phyloP scores from a whole-genome alignment of 2,113 vertebrate genomes.

The Aphelocoma coerulescens region DNA sequence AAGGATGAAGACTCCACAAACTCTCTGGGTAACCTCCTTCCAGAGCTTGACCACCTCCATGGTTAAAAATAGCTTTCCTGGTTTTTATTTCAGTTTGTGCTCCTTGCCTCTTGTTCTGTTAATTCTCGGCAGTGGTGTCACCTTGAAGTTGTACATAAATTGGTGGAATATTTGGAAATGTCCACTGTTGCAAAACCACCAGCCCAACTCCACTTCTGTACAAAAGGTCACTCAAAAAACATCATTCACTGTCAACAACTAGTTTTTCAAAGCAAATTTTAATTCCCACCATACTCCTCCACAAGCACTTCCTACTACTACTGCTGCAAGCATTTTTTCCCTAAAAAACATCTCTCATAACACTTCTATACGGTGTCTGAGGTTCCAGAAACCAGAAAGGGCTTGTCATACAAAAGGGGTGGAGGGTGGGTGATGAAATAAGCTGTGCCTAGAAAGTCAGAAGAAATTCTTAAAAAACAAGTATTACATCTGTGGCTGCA shows the following conservation, averaged over 20 bases:
- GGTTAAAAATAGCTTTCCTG: background rate
- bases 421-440: background rate
- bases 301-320: slow-evolving; percentile 22
- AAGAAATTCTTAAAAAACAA: background rate
- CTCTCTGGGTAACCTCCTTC: background rate
- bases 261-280: slow-evolving; percentile 6
- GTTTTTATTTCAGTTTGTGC: background rate
- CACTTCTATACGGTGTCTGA: background rate
- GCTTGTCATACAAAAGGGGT: background rate
- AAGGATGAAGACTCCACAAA: background rate
- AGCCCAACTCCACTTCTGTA: background rate
- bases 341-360: background rate
- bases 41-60: background rate
- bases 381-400: background rate
- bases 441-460: background rate
- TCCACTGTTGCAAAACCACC: background rate
- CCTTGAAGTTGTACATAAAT: background rate
- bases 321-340: background rate
- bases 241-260: background rate
- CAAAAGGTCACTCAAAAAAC: slow-evolving; percentile 18
- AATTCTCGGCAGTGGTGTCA: background rate
- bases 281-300: slow-evolving; percentile 23
- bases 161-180: background rate
- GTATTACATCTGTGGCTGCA: background rate
- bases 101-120: background rate